Conservation (phyloP, 2,888 invertebrate species). For the Tetrapedia diversipes region DNA sequence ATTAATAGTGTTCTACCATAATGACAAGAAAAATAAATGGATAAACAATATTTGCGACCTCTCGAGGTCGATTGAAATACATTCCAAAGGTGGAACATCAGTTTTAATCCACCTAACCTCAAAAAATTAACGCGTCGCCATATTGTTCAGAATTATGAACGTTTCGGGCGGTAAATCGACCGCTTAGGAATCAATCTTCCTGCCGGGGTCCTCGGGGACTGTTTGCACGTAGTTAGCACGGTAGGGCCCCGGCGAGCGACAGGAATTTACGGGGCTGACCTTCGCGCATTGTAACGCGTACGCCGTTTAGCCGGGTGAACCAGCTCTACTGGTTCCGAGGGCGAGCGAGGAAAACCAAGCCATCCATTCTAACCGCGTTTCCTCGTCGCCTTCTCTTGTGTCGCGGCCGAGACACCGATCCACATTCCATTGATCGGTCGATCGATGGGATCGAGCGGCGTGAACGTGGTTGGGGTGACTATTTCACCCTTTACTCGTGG, state of each 20-base stretch:
- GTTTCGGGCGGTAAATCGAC: conserved; percentile 6
- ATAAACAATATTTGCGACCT: too few relatives aligned
- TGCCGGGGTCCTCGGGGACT: conserved; percentile 22
- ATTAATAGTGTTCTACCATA: too few relatives aligned
- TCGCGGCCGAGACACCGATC: conserved; percentile 19
- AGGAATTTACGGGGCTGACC: conserved; percentile 53
- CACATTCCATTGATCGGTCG: conserved; percentile 45
- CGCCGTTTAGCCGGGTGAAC: conserved; percentile 48
- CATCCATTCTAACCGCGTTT: conserved; percentile 55
- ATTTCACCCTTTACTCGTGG: too few relatives aligned
- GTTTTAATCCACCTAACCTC: too few relatives aligned
- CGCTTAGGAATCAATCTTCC: conserved; percentile 39
- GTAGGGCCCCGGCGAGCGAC: conserved; percentile 43
- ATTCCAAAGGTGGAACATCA: too few relatives aligned
- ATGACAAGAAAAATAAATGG: too few relatives aligned
- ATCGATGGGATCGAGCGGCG: too few relatives aligned
- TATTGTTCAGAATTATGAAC: conserved; percentile 7
- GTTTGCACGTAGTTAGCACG: conserved; percentile 37
- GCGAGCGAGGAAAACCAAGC: conserved; percentile 49
- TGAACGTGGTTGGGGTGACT: too few relatives aligned
- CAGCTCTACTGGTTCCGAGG: conserved; percentile 55
- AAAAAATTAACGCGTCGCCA: conserved; percentile 19
- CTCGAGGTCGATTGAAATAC: too few relatives aligned
- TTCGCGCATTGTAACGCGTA: conserved; percentile 58
- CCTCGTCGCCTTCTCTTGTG: conserved; percentile 27